A percentile compares a stretch with the other conserved stretches of the same genome.
These are phyloP conservation scores for Sebastes schlegelii DNA, from an alignment of 2,113 vertebrate genomes.

Conservation along the genomic window DNA sequence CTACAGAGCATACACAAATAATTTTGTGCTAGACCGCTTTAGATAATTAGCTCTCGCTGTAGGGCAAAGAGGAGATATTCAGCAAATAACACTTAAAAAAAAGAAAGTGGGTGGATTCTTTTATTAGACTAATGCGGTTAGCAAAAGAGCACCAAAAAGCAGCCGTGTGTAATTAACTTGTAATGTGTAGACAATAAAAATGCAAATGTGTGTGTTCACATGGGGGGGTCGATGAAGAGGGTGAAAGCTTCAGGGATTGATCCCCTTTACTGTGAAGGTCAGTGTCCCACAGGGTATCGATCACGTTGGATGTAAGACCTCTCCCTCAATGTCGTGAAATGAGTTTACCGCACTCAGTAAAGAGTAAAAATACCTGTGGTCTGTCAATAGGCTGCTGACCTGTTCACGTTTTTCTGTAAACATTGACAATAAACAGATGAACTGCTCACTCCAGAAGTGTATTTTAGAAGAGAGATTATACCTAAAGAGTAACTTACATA, in stretches of 20 bases:
- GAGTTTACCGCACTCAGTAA: not conserved
- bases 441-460: not conserved
- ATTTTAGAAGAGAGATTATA: not conserved
- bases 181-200: slow-evolving; percentile 71
- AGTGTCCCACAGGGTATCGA: slow-evolving; percentile 55
- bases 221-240: slow-evolving; percentile 12
- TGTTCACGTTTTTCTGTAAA: not conserved
- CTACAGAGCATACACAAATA: slow-evolving; percentile 42
- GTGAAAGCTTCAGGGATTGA: slow-evolving; percentile 52
- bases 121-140: slow-evolving; percentile 48
- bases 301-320: slow-evolving; percentile 34
- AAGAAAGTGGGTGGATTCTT: slow-evolving; percentile 56
- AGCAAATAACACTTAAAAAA: slow-evolving; percentile 45
- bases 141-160: slow-evolving; percentile 17
- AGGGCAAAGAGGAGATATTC: slow-evolving; percentile 46
- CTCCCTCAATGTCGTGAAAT: slow-evolving; percentile 27
- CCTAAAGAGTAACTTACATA: not conserved
- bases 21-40: slow-evolving; percentile 64
- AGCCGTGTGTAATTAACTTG: slow-evolving; percentile 64
- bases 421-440: not conserved
- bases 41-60: slow-evolving; percentile 64
- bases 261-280: slow-evolving; percentile 61
- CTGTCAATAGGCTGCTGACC: not conserved
- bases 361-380: not conserved
- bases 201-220: slow-evolving; percentile 51